Evolutionary conservation across 2,797 vertebrate species (phyloP), one percentile per base, ranked within the genome.

Genomic region (Bradypodion ventrale): DNA sequence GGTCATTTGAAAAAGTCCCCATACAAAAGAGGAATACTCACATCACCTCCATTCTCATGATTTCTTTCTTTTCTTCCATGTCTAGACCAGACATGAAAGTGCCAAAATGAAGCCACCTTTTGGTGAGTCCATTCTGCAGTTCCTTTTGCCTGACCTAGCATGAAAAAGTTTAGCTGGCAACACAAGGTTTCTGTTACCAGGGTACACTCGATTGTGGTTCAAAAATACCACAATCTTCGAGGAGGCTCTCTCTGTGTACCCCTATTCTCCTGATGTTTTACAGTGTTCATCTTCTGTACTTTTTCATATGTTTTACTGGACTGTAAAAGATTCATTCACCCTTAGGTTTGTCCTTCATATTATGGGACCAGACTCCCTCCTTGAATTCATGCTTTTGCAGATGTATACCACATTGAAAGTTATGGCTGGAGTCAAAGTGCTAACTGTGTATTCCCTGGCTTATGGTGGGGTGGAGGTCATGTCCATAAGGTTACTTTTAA

Each of bases 401-500:
- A 85, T 68, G 78, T 25, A 85, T 29, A 73, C 68, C 84, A 73
- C 0, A 44, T 86, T 91, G 89, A 81, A n/a, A 84, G 56, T 21
- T 82, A 79, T 91, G 89, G 42, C 27, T 89, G 69, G 65, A 92
- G 42, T 84, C 29, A 83, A 92, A 89, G 66, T 19, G 83, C 81
- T 87, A 88, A 82, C 32, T 83, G n/a, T 87, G 83, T 93, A 93
- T 88, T 91, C 68, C 80, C 80, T 89, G 78, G 79, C n/a, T 92
- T 85, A 75, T 83, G 56, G 82, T 85, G 60, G 65, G 37, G 2
- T 90, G 5, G 84, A 89, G 87, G 60, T 91, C 85, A 87, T 85
- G 89, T 90, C 76, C 79, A 75, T 80, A 90, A 88, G 86, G 56
- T 88, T 91, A 78, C 89, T 93, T 93, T 91, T 91, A 83, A 90